A percentile compares a stretch with the other conserved stretches of the same genome.
Evolutionary conservation across 2,797 vertebrate species (phyloP).

Genomic region (Pagetopsis macropterus): DNA sequence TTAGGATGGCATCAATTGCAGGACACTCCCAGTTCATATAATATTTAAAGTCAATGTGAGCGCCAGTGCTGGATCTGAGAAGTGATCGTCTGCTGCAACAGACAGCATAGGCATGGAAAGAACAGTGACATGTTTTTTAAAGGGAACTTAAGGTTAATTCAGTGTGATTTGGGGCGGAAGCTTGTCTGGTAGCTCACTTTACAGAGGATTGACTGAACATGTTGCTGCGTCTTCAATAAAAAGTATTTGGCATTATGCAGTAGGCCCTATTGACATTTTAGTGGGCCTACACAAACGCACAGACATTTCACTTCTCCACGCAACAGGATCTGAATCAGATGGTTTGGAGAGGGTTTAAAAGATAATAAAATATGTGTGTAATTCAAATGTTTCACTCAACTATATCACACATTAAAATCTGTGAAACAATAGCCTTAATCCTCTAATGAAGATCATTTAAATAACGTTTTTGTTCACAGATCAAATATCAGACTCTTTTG

Average conservation of each 20-base stretch:
- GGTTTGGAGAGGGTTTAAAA: background rate
- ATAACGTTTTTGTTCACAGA: background rate
- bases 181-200: background rate
- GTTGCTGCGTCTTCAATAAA: background rate
- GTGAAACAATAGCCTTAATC: background rate
- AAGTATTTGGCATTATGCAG: background rate
- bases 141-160: background rate
- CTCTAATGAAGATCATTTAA: background rate
- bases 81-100: conserved; percentile 33
- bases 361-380: too few relatives aligned
- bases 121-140: background rate
- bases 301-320: background rate
- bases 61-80: conserved; percentile 37
- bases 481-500: background rate
- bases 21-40: conserved; percentile 69
- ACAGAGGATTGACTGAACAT: background rate
- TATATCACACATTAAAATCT: too few relatives aligned
- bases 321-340: background rate
- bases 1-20: conserved; percentile 39
- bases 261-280: background rate
- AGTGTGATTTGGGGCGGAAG: background rate
- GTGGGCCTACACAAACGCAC: background rate
- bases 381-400: too few relatives aligned
- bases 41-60: conserved; percentile 66
- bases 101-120: background rate